A percentile compares a stretch with the other conserved stretches of the same genome.
These are phyloP conservation scores for Penelope pileata DNA, from an alignment of 2,113 vertebrate genomes.

Conservation along the genomic window DNA sequence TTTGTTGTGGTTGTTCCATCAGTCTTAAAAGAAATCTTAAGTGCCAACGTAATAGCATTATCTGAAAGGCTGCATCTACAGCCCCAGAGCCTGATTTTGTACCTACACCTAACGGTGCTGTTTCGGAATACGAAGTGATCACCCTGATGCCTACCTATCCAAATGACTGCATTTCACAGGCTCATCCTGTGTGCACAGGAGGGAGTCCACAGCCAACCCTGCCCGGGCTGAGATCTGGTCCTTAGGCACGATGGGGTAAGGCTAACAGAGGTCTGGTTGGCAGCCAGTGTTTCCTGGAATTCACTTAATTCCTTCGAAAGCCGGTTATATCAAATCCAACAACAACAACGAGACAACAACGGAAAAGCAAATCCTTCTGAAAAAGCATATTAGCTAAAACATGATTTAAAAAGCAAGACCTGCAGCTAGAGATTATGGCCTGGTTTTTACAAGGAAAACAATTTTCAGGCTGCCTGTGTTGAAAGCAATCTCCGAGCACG, in stretches of 20 bases:
- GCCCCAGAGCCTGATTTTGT: neutral
- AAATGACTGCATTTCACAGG: neutral
- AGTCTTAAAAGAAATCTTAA: neutral
- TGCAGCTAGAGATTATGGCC: slow-evolving; percentile 42
- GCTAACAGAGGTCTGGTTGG: slow-evolving; percentile 1
- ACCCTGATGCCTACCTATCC: neutral
- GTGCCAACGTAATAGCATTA: neutral
- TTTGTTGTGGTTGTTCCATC: neutral
- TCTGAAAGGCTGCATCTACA: neutral
- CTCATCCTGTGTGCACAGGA: neutral
- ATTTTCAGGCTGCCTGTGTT: slow-evolving; percentile 37
- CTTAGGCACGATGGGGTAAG: neutral
- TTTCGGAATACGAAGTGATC: neutral
- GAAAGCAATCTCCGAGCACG: slow-evolving; percentile 56
- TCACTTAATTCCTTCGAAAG: slow-evolving; percentile 60
- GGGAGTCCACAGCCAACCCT: neutral
- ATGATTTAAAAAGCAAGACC: slow-evolving; percentile 60
- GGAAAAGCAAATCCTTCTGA: slow-evolving; percentile 47
- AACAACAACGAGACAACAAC: slow-evolving; percentile 37
- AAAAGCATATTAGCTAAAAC: slow-evolving; percentile 55
- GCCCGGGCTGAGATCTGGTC: neutral
- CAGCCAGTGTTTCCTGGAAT: slow-evolving; percentile 44
- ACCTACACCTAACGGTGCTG: neutral
- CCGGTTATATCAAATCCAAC: slow-evolving; percentile 35
- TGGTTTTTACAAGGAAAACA: slow-evolving; percentile 61